Percentiles rank a stretch among this genome's conserved stretches.
phyloP scores from a whole-genome alignment of 2,888 invertebrate species.

The Apoderus coryli region DNA sequence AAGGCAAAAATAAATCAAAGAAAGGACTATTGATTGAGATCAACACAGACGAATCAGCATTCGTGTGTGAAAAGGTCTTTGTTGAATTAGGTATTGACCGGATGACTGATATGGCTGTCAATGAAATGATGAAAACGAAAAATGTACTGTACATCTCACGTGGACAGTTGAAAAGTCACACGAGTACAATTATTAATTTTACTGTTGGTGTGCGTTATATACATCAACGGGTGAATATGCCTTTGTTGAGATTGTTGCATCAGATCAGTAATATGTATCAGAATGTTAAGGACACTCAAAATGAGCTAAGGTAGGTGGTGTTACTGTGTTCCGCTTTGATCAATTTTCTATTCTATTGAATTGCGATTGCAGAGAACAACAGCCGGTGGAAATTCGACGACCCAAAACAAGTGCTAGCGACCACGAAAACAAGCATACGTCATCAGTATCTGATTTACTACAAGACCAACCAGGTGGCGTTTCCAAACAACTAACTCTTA shows the following conservation, averaged over 20 bases:
- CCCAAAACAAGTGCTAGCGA: slow-evolving; percentile 31
- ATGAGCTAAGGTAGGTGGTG: slow-evolving; percentile 74
- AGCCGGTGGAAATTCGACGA: slow-evolving; percentile 31
- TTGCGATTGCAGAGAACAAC: too few relatives aligned
- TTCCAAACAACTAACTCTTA: slow-evolving; percentile 33
- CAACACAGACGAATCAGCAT: slow-evolving; percentile 61
- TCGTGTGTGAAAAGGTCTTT: slow-evolving; percentile 82
- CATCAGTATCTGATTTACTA: slow-evolving; percentile 38
- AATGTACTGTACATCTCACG: slow-evolving; percentile 77
- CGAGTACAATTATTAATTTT: slow-evolving; percentile 83
- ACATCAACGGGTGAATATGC: slow-evolving; percentile 95
- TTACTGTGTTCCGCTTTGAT: too few relatives aligned
- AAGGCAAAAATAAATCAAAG: slow-evolving; percentile 33
- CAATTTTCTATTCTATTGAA: too few relatives aligned
- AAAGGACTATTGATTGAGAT: slow-evolving; percentile 25
- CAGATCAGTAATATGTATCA: slow-evolving; percentile 97
- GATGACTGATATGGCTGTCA: slow-evolving; percentile 78
- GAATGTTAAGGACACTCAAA: slow-evolving; percentile 88
- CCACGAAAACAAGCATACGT: slow-evolving; percentile 27
- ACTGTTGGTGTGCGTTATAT: slow-evolving; percentile 70
- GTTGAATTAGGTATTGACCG: slow-evolving; percentile 81
- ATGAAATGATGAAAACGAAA: slow-evolving; percentile 68
- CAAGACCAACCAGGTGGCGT: slow-evolving; percentile 39
- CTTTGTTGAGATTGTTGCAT: slow-evolving; percentile 75
- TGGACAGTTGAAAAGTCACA: slow-evolving; percentile 78